Evolutionary conservation across 37 sponge, comb jelly and placozoan species (phyloP), one percentile per base, ranked within the genome.

Genomic region (Spongilla lacustris): DNA sequence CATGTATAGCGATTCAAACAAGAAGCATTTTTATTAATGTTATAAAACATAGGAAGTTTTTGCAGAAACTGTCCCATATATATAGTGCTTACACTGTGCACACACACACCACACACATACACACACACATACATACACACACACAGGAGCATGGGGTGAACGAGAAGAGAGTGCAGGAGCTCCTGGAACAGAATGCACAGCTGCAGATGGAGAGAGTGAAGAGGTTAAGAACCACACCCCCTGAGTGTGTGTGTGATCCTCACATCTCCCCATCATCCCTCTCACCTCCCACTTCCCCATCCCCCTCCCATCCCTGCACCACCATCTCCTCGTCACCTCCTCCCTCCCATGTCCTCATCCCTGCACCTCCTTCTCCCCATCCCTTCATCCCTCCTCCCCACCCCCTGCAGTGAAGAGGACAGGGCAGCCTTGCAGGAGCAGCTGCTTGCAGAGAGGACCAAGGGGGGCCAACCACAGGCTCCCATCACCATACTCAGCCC

Each of bases 131-230:
- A 14, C 74, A 31, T 25, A 73, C 74, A 73, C 11, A 34, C 31
- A 35, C 72, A 35, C 38, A 94, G 95, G 75, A 94, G 75, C 85
- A 85, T 29, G 83, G 69, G 34, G 95, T 91, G 32, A 89, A 94
- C 32, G 41, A 94, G 82, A 81, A 38, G 50, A 78, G 91, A 14
- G 68, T 83, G 19, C 90, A 90, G 49, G 91, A 90, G 66, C 87
- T 96, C 0, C 49, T 93, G 78, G 81, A 87, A 22, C 91, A 91
- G 81, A 96, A 96, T 66, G 96, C 96, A 27, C 96, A 91, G 89
- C 84, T 96, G 76, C 93, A 88, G 25, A 75, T 92, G 36, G 93
- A 96, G 82, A 90, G 58, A 17, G 58, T 17, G 11, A 58, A 58
- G 58, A 58, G 58, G 58, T 58, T 58, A 58, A n/a, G 46, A 46